These are phyloP conservation scores for Vanessa cardui DNA, from an alignment of 2,888 invertebrate genomes.

Conservation along the genomic window DNA sequence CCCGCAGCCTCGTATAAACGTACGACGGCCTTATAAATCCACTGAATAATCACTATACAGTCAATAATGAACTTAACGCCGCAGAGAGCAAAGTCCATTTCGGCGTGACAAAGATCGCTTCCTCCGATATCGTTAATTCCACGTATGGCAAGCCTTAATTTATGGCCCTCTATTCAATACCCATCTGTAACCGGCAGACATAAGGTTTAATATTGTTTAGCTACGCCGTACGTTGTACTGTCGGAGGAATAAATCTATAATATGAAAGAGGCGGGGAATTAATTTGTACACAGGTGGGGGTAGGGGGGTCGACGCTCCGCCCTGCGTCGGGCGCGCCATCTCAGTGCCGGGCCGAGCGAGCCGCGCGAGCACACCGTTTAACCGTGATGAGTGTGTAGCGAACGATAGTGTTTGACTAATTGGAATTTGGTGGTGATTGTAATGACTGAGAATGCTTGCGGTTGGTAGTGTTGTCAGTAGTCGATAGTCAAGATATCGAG, in stretches of 20 bases:
- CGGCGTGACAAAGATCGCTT: conserved; percentile 48
- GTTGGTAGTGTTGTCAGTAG: conserved; percentile 54
- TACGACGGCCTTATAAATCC: conserved; percentile 70
- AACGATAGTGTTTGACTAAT: conserved; percentile 46
- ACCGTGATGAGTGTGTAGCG: conserved; percentile 38
- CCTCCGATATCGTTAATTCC: conserved; percentile 75
- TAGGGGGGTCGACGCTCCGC: conserved; percentile 67
- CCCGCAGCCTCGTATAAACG: conserved; percentile 64
- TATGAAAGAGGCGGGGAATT: conserved; percentile 81
- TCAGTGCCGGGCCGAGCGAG: conserved; percentile 66
- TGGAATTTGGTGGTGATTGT: conserved; percentile 11
- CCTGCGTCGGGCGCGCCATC: conserved; percentile 72
- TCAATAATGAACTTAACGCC: conserved; percentile 57
- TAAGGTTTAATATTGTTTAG: conserved; percentile 79
- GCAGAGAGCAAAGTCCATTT: conserved; percentile 56
- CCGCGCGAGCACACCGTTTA: conserved; percentile 54
- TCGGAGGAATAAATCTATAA: conserved; percentile 81
- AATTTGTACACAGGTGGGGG: conserved; percentile 69
- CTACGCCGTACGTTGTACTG: conserved; percentile 61
- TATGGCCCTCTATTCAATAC: conserved; percentile 71
- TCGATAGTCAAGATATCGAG: conserved; percentile 66
- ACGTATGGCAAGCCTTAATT: conserved; percentile 78
- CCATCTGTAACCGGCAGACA: conserved; percentile 69
- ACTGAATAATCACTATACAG: conserved; percentile 49
- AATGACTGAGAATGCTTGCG: conserved; percentile 50